phyloP scores from a whole-genome alignment of 2,888 invertebrate genomes.

The Coenonympha glycerion region DNA sequence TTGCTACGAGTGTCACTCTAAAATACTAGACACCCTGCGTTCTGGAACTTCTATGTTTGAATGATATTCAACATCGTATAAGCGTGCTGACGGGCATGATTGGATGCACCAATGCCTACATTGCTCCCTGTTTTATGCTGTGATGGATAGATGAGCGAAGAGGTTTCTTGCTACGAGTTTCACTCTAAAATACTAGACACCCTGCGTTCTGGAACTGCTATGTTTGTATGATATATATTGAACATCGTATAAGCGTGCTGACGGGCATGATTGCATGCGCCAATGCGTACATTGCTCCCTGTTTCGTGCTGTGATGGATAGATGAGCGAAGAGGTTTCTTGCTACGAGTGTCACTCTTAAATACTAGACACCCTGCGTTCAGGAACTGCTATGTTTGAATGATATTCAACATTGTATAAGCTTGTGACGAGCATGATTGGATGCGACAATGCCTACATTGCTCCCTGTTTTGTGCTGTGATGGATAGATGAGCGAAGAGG shows the following conservation, averaged over 20 bases:
- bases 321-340: slow-evolving; percentile 8
- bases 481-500: slow-evolving; percentile 30
- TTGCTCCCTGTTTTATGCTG: slow-evolving; percentile 36
- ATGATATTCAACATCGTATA: too few species aligned
- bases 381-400: too few species aligned
- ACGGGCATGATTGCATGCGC: too few species aligned
- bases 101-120: slow-evolving; percentile 41
- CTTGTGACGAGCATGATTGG: slow-evolving; percentile 37
- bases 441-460: slow-evolving; percentile 43
- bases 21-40: too few species aligned
- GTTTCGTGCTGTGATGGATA: slow-evolving; percentile 43
- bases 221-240: too few species aligned
- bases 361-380: too few species aligned
- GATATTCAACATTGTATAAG: too few species aligned
- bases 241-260: too few species aligned
- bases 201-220: too few species aligned
- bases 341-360: slow-evolving; percentile 8
- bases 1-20: slow-evolving; percentile 12
- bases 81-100: too few species aligned
- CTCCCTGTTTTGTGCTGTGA: slow-evolving; percentile 35
- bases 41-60: too few species aligned
- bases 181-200: not conserved
- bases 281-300: too few species aligned
- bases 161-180: slow-evolving; percentile 14
- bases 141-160: slow-evolving; percentile 34